Percentiles rank a stretch among this genome's conserved stretches.
phyloP scores from a whole-genome alignment of 2,113 vertebrate genomes.

The Andinoacara biseriatus region DNA sequence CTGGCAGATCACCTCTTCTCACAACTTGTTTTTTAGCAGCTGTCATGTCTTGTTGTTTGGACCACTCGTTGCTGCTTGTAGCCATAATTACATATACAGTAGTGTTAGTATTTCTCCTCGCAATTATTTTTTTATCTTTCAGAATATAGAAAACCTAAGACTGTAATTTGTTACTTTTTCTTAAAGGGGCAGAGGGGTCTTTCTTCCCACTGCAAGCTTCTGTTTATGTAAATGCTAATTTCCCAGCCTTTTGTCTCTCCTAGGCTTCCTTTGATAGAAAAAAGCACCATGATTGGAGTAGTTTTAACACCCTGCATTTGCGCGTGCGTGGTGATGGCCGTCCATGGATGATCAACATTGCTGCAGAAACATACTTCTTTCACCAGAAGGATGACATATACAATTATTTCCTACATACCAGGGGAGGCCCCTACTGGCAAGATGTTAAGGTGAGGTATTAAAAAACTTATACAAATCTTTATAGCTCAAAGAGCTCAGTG shows the following conservation, averaged over 20 bases:
- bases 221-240: too few species aligned
- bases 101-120: background rate
- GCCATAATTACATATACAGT: too few species aligned
- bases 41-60: too few species aligned
- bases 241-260: background rate
- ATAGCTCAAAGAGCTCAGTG: background rate
- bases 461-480: background rate
- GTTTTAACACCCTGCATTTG: slow-evolving; percentile 89
- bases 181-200: too few species aligned
- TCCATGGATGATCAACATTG: slow-evolving; percentile 95
- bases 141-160: background rate
- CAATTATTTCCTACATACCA: slow-evolving; percentile 93
- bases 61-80: too few species aligned
- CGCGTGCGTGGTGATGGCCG: slow-evolving; percentile 94
- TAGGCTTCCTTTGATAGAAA: slow-evolving; percentile 88
- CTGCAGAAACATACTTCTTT: slow-evolving; percentile 81
- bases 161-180: too few species aligned
- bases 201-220: too few species aligned
- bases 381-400: slow-evolving; percentile 89
- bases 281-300: slow-evolving; percentile 86
- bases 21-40: too few species aligned
- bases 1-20: too few species aligned
- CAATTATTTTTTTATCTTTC: background rate
- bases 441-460: slow-evolving; percentile 86
- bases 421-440: slow-evolving; percentile 97